A percentile compares a stretch with the other conserved stretches of the same genome.
Evolutionary conservation across 2,888 invertebrate genomes (phyloP).

Genomic region (Ectropis crepuscularia): DNA sequence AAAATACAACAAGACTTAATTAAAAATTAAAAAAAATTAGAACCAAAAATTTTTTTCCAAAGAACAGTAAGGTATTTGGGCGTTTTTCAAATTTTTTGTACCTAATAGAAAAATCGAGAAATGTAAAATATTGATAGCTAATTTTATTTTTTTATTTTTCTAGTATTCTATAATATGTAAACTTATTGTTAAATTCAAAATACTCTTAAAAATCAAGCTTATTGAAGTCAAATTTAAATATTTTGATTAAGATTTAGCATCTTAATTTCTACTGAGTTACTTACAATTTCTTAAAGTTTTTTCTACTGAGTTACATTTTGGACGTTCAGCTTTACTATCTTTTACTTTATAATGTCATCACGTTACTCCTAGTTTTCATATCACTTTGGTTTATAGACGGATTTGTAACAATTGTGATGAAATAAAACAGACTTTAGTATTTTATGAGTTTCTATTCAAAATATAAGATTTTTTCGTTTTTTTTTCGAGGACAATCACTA

Average conservation of each 20-base stretch:
- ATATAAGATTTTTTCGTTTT: constrained; percentile 6
- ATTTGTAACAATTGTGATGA: constrained; percentile 4
- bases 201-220: constrained; percentile 2
- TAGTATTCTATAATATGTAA: constrained; percentile 5
- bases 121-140: constrained; percentile 5
- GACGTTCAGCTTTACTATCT: constrained; percentile 3
- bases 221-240: constrained; percentile 4
- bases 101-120: constrained; percentile 4
- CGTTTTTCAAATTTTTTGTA: constrained; percentile 1
- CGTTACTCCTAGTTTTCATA: constrained; percentile 4
- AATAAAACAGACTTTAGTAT: constrained; percentile 5
- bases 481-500: constrained; percentile 3
- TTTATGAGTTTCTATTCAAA: constrained; percentile 5
- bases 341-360: constrained; percentile 4
- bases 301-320: constrained; percentile 4
- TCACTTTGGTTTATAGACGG: constrained; percentile 4
- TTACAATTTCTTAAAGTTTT: constrained; percentile 4
- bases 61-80: too few species aligned
- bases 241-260: constrained; percentile 4
- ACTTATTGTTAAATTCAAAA: constrained; percentile 4
- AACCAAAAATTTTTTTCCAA: too few species aligned
- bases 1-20: too few species aligned
- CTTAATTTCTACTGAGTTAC: constrained; percentile 4
- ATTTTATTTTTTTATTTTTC: constrained; percentile 4
- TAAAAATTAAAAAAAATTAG: too few species aligned